Evolutionary conservation across 2,113 vertebrate species (phyloP).

Genomic region (Microcebus murinus): DNA sequence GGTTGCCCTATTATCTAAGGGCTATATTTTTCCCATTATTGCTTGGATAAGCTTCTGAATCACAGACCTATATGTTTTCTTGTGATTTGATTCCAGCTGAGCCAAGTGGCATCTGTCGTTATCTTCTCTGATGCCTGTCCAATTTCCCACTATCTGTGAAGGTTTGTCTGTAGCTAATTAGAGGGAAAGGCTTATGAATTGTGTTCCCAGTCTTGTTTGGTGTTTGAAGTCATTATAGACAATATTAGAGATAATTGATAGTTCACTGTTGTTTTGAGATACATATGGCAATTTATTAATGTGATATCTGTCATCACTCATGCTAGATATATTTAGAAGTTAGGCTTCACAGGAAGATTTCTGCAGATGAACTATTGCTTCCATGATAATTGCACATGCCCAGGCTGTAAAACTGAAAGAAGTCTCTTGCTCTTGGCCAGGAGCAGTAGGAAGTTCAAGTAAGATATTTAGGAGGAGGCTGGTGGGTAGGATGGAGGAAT

Average conservation of each 20-base stretch:
- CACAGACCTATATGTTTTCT: background rate
- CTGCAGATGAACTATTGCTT: background rate
- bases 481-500: fast-evolving
- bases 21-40: constrained; percentile 40
- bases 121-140: constrained; percentile 49
- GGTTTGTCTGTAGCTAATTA: constrained; percentile 67
- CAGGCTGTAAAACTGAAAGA: constrained; percentile 22
- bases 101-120: constrained; percentile 22
- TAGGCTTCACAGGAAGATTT: constrained; percentile 23
- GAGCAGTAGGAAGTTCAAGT: background rate
- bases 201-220: background rate
- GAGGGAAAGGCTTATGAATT: constrained; percentile 54
- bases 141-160: constrained; percentile 30
- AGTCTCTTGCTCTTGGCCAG: background rate
- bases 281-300: constrained; percentile 50
- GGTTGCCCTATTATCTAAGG: background rate
- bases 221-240: constrained; percentile 39
- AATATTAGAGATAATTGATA: constrained; percentile 31
- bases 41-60: background rate
- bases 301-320: constrained; percentile 53
- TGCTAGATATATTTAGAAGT: constrained; percentile 31
- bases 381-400: constrained; percentile 1
- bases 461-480: background rate
- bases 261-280: constrained; percentile 41
- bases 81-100: constrained; percentile 14